These are phyloP conservation scores for Biston stratarius DNA, from an alignment of 2,888 invertebrate species.

Conservation along the genomic window DNA sequence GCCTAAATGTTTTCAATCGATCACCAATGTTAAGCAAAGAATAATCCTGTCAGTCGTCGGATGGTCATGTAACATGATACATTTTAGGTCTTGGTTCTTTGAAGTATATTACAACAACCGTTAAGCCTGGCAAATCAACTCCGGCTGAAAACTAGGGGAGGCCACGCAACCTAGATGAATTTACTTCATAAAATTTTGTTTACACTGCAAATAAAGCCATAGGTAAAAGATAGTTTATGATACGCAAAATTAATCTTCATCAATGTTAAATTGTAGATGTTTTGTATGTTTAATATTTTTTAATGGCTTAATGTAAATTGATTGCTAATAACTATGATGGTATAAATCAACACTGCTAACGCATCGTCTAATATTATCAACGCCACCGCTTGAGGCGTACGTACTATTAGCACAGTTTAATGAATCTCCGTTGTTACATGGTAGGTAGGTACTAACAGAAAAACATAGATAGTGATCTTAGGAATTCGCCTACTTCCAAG, in stretches of 20 bases:
- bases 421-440: constrained; percentile 4
- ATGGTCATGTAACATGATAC: too few relatives aligned
- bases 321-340: not conserved
- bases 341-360: not conserved
- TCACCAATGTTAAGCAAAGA: too few relatives aligned
- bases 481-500: constrained; percentile 43
- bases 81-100: too few relatives aligned
- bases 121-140: too few relatives aligned
- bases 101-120: too few relatives aligned
- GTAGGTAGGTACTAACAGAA: constrained; percentile 7
- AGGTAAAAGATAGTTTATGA: not conserved
- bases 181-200: too few relatives aligned
- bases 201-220: not conserved
- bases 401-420: constrained; percentile 13
- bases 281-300: too few relatives aligned
- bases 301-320: not conserved
- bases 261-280: too few relatives aligned
- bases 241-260: not conserved
- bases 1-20: too few relatives aligned
- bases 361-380: not conserved
- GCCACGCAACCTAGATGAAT: too few relatives aligned
- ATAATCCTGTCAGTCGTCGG: too few relatives aligned
- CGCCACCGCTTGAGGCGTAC: not conserved
- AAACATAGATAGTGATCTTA: constrained; percentile 11
- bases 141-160: too few relatives aligned